Conservation (phyloP, 2,888 invertebrate genomes). For the Dolichomitus sp. region DNA sequence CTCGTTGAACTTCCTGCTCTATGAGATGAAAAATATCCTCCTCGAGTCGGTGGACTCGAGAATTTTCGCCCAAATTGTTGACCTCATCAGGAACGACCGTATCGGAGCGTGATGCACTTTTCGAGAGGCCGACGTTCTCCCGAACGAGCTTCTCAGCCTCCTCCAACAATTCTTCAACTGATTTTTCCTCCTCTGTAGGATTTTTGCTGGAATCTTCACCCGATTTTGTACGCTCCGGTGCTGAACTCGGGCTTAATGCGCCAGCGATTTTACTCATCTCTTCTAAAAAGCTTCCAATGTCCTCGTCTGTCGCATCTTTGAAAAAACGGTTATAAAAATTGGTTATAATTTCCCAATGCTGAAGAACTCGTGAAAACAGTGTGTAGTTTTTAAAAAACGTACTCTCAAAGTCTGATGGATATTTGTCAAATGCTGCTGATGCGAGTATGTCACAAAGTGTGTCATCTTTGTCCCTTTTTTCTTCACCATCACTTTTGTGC, state of each 20-base stretch:
- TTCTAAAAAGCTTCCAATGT: slow-evolving; percentile 83
- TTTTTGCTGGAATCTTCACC: slow-evolving; percentile 74
- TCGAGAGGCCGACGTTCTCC: slow-evolving; percentile 79
- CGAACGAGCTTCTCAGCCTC: slow-evolving; percentile 83
- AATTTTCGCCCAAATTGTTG: slow-evolving; percentile 61
- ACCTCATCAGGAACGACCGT: slow-evolving; percentile 77
- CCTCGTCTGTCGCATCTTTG: slow-evolving; percentile 83
- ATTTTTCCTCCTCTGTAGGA: slow-evolving; percentile 80
- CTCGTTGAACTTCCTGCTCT: slow-evolving; percentile 80
- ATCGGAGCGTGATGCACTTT: slow-evolving; percentile 78
- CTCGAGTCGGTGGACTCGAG: slow-evolving; percentile 78
- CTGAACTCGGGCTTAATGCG: slow-evolving; percentile 79
- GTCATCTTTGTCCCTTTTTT: slow-evolving; percentile 79
- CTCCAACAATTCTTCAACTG: slow-evolving; percentile 82
- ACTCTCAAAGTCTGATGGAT: slow-evolving; percentile 84
- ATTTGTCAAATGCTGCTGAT: slow-evolving; percentile 82
- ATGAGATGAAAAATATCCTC: slow-evolving; percentile 82
- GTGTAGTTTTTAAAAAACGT: slow-evolving; percentile 60
- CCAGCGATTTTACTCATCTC: slow-evolving; percentile 84
- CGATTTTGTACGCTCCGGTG: slow-evolving; percentile 76
- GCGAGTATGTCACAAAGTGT: slow-evolving; percentile 81
- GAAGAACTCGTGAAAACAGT: neutral
- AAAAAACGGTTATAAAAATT: neutral
- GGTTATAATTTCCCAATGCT: neutral
- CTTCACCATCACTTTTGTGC: slow-evolving; percentile 74